Conservation (phyloP, 2,797 vertebrate genomes). For the Stomatorhinus walkeri region DNA sequence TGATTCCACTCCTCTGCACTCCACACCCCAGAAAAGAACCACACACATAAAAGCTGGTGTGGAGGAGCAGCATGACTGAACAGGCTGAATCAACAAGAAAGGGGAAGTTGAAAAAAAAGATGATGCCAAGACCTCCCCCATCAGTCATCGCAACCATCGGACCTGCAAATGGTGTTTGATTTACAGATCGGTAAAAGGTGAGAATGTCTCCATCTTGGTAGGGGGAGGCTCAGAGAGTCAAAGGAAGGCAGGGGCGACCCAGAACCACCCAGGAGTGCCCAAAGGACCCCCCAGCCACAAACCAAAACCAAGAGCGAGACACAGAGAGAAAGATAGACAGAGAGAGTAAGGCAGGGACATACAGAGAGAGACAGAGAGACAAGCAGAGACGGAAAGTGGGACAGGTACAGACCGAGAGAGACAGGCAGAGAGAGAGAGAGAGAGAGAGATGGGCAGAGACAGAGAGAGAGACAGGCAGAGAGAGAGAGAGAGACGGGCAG, state of each 20-base stretch:
- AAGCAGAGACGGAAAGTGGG: neutral
- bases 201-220: neutral
- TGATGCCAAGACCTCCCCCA: neutral
- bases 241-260: too few species aligned
- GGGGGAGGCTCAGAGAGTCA: neutral
- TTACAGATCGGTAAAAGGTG: too few species aligned
- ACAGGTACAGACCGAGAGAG: neutral
- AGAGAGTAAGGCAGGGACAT: too few species aligned
- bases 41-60: neutral
- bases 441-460: neutral
- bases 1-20: neutral
- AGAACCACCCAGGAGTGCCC: neutral
- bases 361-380: too few species aligned
- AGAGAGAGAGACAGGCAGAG: neutral
- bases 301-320: neutral
- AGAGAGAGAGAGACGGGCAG: neutral
- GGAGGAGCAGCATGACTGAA: too few species aligned
- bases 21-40: neutral
- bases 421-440: too few species aligned
- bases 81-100: neutral
- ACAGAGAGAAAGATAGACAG: too few species aligned
- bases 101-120: neutral
- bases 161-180: too few species aligned
- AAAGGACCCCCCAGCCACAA: neutral
- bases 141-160: neutral